These are phyloP conservation scores for Circaetus cinerascens DNA, from an alignment of 2,113 vertebrate species.

Conservation along the genomic window DNA sequence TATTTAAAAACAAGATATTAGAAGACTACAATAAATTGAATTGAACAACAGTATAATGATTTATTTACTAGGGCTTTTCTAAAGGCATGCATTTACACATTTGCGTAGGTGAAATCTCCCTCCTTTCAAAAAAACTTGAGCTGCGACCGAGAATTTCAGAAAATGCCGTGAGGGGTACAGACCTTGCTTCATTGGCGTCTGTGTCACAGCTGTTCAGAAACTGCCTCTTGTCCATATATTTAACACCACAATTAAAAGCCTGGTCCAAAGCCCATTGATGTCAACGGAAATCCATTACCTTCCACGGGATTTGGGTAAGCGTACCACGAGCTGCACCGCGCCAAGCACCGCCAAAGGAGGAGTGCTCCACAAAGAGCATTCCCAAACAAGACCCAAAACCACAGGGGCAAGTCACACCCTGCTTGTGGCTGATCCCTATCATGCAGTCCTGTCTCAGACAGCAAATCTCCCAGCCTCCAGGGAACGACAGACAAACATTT, in stretches of 20 bases:
- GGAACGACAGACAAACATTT: not conserved
- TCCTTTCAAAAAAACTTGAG: not conserved
- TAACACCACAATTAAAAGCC: not conserved
- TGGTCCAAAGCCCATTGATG: not conserved
- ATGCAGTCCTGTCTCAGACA: not conserved
- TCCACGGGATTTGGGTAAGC: rapidly evolving
- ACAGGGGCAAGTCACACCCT: not conserved
- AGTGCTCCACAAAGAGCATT: not conserved
- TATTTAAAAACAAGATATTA: not conserved
- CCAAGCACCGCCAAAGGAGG: not conserved
- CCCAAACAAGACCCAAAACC: not conserved
- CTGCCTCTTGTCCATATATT: not conserved
- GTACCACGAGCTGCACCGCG: rapidly evolving
- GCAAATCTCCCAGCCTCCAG: not conserved
- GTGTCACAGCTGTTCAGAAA: not conserved
- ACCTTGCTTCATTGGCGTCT: rapidly evolving
- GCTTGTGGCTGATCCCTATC: not conserved
- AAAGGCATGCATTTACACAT: not conserved
- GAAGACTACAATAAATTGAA: not conserved
- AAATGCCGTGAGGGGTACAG: rapidly evolving
- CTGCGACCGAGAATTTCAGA: not conserved
- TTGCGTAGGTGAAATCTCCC: not conserved
- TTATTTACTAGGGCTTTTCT: not conserved
- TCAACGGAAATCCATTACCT: not conserved
- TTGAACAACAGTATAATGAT: not conserved